These are phyloP conservation scores for Aplodontia rufa DNA, from an alignment of 2,113 vertebrate genomes.

Conservation along the genomic window DNA sequence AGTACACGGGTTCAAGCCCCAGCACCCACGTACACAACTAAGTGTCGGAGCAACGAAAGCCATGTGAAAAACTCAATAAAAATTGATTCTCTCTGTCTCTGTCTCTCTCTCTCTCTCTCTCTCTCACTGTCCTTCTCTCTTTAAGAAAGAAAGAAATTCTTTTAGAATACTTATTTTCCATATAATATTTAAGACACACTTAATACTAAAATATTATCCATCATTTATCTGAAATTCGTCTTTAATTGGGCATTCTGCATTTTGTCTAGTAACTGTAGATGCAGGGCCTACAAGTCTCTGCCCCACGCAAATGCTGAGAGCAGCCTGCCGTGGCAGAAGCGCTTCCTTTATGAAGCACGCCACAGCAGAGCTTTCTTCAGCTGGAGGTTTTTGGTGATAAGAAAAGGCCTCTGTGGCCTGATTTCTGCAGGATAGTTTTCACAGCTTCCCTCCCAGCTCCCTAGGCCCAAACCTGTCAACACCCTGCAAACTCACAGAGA, in stretches of 20 bases:
- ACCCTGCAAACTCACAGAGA: slow-evolving; percentile 52
- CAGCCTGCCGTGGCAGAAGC: not conserved
- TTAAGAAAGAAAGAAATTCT: not conserved
- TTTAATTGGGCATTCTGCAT: not conserved
- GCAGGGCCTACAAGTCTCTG: not conserved
- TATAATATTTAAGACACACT: not conserved
- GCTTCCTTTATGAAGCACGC: not conserved
- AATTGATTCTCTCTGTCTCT: too few species aligned
- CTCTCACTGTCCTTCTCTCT: too few species aligned
- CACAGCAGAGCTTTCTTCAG: slow-evolving; percentile 59
- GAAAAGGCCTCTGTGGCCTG: slow-evolving; percentile 49
- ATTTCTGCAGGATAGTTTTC: slow-evolving; percentile 40
- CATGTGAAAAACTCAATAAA: too few species aligned
- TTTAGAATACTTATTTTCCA: not conserved
- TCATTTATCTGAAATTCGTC: slow-evolving; percentile 17
- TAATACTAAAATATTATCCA: not conserved
- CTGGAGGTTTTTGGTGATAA: slow-evolving; percentile 35
- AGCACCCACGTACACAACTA: too few species aligned
- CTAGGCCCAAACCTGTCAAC: slow-evolving; percentile 68
- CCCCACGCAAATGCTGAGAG: not conserved
- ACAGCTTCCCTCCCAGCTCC: slow-evolving; percentile 29
- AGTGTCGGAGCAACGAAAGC: too few species aligned
- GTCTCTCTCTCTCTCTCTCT: too few species aligned
- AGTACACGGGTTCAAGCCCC: too few species aligned
- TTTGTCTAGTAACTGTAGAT: not conserved